A percentile compares a stretch with the other conserved stretches of the same genome.
Evolutionary conservation across 2,113 vertebrate species (phyloP).

Genomic region (Planiliza haematocheilus): DNA sequence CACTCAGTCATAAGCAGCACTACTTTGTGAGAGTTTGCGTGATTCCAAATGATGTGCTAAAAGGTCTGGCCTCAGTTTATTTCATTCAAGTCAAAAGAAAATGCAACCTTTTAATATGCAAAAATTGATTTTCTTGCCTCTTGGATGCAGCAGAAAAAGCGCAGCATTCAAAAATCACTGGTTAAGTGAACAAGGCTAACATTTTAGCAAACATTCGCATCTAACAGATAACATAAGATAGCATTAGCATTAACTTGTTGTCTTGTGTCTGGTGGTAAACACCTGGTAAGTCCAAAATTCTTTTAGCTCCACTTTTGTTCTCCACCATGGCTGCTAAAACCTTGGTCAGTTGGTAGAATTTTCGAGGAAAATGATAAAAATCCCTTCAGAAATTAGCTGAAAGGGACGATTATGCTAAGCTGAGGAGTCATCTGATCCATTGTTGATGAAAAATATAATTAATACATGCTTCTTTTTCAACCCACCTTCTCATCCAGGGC

Average conservation of each 20-base stretch:
- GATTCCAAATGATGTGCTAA: not conserved
- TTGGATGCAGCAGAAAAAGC: not conserved
- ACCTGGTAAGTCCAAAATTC: not conserved
- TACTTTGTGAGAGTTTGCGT: not conserved
- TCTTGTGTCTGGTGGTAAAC: not conserved
- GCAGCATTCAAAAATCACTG: not conserved
- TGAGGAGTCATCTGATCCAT: not conserved
- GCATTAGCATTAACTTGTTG: not conserved
- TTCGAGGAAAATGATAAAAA: no score
- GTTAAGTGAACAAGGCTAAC: no score
- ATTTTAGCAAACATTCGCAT: not conserved
- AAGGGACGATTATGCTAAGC: not conserved
- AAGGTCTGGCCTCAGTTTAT: not conserved
- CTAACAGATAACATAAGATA: not conserved
- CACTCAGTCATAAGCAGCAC: no score
- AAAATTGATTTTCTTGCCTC: no score
- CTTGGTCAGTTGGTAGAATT: no score
- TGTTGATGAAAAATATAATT: not conserved
- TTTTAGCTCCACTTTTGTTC: not conserved
- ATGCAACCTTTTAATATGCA: no score
- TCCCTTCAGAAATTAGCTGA: not conserved
- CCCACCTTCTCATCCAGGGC: slow-evolving; percentile 94
- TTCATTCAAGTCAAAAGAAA: not conserved
- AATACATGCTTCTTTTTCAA: not conserved
- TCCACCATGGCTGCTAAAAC: not conserved